These are phyloP conservation scores for Pyrocephalus nanus DNA, from an alignment of 2,797 vertebrate species.

Conservation along the genomic window DNA sequence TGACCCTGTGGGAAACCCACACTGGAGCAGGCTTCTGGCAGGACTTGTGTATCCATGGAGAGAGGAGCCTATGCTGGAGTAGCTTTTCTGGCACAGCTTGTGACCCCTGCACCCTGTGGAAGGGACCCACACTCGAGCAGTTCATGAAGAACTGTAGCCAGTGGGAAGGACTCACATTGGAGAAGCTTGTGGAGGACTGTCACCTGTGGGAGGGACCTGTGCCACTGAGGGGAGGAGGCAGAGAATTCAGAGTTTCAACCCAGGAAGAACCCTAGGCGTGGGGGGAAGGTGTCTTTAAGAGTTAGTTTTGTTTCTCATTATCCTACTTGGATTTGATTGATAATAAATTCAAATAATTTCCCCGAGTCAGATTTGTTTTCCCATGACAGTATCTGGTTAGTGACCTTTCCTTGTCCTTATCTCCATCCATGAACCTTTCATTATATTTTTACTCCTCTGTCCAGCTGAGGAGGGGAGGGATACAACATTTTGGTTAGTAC, in stretches of 20 bases:
- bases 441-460: background rate
- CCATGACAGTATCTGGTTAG: background rate
- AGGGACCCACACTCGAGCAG: background rate
- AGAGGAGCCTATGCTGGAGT: background rate
- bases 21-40: background rate
- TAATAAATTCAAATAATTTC: background rate
- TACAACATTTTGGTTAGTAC: background rate
- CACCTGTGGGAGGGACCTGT: background rate
- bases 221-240: background rate
- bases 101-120: background rate
- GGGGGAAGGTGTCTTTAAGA: accelerated
- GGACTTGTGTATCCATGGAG: background rate
- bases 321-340: background rate
- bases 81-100: background rate
- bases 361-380: background rate
- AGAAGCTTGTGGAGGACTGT: background rate
- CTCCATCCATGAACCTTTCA: background rate
- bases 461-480: background rate
- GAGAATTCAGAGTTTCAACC: background rate
- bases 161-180: background rate
- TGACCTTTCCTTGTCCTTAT: background rate
- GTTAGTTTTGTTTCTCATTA: background rate
- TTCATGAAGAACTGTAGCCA: background rate
- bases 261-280: background rate
- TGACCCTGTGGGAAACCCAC: accelerated